phyloP scores from a whole-genome alignment of 2,113 vertebrate genomes.

The Mugil cephalus region DNA sequence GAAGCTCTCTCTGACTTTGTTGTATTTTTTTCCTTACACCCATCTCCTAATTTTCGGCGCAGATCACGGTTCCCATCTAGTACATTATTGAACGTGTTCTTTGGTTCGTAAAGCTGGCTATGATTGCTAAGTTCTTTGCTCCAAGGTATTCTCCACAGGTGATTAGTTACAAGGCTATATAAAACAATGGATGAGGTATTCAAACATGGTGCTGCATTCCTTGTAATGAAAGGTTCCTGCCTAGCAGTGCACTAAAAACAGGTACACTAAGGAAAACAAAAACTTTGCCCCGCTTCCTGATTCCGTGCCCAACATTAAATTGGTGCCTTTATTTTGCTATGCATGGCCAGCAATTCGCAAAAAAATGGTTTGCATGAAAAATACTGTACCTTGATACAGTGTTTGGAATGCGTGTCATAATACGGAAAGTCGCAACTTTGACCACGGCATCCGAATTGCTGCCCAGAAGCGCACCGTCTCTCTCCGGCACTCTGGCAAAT shows the following conservation, averaged over 20 bases:
- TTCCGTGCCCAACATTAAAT: background rate
- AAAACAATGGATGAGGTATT: conserved; percentile 45
- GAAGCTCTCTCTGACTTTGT: conserved; percentile 64
- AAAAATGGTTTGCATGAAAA: background rate
- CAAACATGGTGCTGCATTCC: conserved; percentile 28
- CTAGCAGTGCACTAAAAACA: background rate
- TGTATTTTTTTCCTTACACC: conserved; percentile 47
- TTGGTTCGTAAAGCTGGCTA: conserved; percentile 52
- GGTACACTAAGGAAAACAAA: background rate
- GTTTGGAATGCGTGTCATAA: conserved; percentile 9
- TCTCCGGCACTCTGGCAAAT: background rate
- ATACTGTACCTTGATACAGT: background rate
- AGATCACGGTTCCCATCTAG: conserved; percentile 34
- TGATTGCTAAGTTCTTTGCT: conserved; percentile 55
- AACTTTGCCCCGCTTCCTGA: background rate
- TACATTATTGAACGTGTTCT: conserved; percentile 71
- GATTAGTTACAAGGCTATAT: conserved; percentile 55
- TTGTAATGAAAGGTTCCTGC: conserved; percentile 18
- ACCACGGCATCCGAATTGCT: background rate
- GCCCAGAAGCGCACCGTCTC: background rate
- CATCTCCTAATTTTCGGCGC: conserved; percentile 58
- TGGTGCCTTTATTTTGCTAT: background rate
- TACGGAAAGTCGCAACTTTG: background rate
- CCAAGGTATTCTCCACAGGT: conserved; percentile 49
- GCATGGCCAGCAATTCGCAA: background rate